Conservation (phyloP, 2,113 vertebrate genomes). For the Thermophis baileyi region DNA sequence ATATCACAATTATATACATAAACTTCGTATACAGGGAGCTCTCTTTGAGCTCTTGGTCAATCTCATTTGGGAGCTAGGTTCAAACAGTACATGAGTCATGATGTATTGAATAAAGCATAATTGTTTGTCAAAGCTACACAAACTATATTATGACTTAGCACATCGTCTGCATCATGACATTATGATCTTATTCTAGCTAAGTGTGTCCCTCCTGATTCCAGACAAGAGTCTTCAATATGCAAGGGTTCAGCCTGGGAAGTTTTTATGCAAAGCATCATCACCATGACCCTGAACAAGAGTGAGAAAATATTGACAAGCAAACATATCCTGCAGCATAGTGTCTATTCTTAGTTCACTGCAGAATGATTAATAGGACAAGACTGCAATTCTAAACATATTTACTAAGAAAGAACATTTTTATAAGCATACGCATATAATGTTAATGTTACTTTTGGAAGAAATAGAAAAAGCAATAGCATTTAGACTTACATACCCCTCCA, state of each 20-base stretch:
- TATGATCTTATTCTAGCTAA: neutral
- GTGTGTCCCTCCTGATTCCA: neutral
- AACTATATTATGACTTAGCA: neutral
- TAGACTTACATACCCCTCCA: neutral
- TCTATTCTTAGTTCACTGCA: neutral
- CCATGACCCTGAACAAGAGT: neutral
- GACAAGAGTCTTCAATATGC: neutral
- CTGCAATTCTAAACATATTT: neutral
- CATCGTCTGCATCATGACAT: neutral
- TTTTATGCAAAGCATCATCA: neutral
- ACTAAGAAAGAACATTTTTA: neutral
- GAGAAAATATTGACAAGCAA: neutral
- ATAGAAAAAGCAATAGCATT: neutral
- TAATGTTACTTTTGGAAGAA: neutral
- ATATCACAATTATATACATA: neutral
- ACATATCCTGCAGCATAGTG: neutral
- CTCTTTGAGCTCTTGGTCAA: neutral
- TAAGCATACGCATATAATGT: neutral
- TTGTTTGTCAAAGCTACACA: neutral
- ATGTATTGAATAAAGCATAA: neutral
- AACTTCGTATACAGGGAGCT: neutral
- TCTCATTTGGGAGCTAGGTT: neutral
- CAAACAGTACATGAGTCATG: neutral
- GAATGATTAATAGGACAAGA: neutral
- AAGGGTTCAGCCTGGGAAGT: neutral